Base-by-base conservation (phyloP, 2,888 invertebrate species). In the Chrysodeixis includens region DNA sequence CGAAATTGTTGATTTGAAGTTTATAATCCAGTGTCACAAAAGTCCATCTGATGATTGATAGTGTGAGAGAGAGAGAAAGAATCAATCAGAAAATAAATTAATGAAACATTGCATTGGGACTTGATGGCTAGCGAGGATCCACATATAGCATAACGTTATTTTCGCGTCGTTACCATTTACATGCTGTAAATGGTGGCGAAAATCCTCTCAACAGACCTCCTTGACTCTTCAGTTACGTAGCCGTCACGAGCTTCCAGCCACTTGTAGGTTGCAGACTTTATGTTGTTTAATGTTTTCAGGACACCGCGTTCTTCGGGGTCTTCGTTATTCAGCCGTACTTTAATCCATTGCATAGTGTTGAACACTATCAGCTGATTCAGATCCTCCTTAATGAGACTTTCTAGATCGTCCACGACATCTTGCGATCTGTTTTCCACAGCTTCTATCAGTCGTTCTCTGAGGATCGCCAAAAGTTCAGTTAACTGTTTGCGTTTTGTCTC, bases 201-300 rank as follows among this genome's bases (percentile, higher is more conserved):
- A 3, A 40, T 2, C n/a, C n/a, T 14, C n/a, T 40, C 40, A 5
- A 40, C 14, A n/a, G 14, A 1, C 1, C 1, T 0, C n/a, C 4
- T n/a, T 5, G 1, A 4, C 4, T 14, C n/a, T 3, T n/a, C n/a
- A 4, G n/a, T 1, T 0, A 40, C 5, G 4, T 1, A 1, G 0
- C n/a, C 40, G 14, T 40, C n/a, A 2, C n/a, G 40, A 1, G 6
- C 6, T n/a, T n/a, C 3, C n/a, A 40, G n/a, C 40, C 40, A 40
- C 40, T 4, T 40, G n/a, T 14, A 40, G 12, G 6, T 5, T n/a
- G n/a, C 4, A 14, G 2, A 10, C 6, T n/a, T 40, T n/a, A 40
- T 6, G 4, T 40, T n/a, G 0, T n/a, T 5, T 5, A 40, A 14
- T 4, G 5, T 6, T n/a, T 3, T 40, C 4, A 14, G 14, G 5